phyloP scores from a whole-genome alignment of 2,888 invertebrate genomes.

The Perizoma affinitatum region DNA sequence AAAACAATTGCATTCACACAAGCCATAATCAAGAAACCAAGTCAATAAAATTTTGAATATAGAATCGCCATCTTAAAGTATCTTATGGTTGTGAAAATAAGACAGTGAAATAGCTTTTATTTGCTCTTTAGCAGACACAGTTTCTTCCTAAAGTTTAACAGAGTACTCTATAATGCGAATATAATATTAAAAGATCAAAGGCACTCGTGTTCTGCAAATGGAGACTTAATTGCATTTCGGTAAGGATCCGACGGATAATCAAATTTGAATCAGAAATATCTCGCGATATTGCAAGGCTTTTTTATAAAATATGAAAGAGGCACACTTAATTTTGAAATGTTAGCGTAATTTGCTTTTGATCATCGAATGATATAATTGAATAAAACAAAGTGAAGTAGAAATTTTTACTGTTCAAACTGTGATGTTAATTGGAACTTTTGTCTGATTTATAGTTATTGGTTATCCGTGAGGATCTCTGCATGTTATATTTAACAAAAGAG shows the following conservation, averaged over 20 bases:
- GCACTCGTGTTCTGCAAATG: conserved; percentile 20
- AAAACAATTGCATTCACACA: too few relatives aligned
- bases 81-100: too few relatives aligned
- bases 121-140: too few relatives aligned
- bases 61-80: too few relatives aligned
- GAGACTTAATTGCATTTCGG: conserved; percentile 37
- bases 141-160: not conserved
- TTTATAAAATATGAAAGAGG: conserved; percentile 30
- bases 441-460: conserved; percentile 1
- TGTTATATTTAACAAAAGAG: conserved; percentile 68
- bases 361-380: too few relatives aligned
- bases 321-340: conserved; percentile 31
- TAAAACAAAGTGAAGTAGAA: too few relatives aligned
- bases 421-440: not conserved
- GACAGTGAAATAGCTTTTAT: not conserved
- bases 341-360: conserved; percentile 11
- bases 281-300: conserved; percentile 26
- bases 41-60: too few relatives aligned
- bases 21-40: too few relatives aligned
- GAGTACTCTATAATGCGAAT: conserved; percentile 13
- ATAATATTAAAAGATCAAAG: conserved; percentile 29
- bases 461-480: conserved; percentile 49
- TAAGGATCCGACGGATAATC: conserved; percentile 35
- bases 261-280: conserved; percentile 30
- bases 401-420: too few relatives aligned